phyloP scores from a whole-genome alignment of 2,113 vertebrate genomes.

The Syrrhaptes paradoxus region DNA sequence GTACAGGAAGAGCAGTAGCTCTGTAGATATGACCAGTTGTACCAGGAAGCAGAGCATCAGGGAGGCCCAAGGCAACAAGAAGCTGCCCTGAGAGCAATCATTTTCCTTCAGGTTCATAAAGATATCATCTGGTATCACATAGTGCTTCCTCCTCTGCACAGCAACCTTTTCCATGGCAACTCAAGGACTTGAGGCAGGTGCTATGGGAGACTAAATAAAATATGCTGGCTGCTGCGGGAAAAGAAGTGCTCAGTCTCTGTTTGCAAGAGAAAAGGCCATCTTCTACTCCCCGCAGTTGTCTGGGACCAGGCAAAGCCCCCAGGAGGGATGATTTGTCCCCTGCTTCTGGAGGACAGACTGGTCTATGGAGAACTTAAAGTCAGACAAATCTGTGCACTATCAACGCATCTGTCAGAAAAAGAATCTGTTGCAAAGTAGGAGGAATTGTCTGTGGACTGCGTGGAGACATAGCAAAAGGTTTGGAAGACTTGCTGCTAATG shows the following conservation, averaged over 20 bases:
- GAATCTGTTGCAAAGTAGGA: neutral
- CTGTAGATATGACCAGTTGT: neutral
- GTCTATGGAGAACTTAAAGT: neutral
- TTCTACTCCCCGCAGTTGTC: neutral
- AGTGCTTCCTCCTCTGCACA: neutral
- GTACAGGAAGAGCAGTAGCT: neutral
- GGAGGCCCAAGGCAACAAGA: neutral
- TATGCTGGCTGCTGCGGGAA: neutral
- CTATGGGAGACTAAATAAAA: neutral
- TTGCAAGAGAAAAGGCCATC: neutral
- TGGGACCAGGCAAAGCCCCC: neutral
- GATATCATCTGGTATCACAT: neutral
- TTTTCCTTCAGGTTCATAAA: neutral
- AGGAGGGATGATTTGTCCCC: neutral
- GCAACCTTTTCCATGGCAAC: neutral
- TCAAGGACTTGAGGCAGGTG: neutral
- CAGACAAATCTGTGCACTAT: neutral
- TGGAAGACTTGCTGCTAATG: constrained; percentile 86
- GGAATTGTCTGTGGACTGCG: neutral
- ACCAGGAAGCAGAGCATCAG: neutral
- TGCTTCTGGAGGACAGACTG: neutral
- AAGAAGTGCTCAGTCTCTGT: neutral
- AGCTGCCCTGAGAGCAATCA: neutral
- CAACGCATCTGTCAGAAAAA: neutral
- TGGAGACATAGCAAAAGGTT: constrained; percentile 73